Conservation (phyloP, 2,797 vertebrate species). For the Etheostoma perlongum region DNA sequence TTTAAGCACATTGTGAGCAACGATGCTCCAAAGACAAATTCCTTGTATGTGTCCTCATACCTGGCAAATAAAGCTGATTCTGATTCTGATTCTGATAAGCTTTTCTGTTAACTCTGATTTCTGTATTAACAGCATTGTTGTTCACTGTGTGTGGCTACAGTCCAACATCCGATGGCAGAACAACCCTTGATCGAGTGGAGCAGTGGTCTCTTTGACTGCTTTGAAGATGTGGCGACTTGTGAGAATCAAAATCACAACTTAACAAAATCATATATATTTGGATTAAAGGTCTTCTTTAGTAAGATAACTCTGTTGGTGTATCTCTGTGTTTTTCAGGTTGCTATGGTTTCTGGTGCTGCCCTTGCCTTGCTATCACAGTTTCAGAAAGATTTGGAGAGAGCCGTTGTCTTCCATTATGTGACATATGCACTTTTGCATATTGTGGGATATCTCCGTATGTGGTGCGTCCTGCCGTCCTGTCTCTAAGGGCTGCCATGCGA, state of each 20-base stretch:
- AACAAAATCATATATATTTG: background rate
- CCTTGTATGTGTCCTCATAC: too few relatives aligned
- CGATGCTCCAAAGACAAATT: too few relatives aligned
- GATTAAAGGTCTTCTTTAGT: background rate
- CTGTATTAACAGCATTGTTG: background rate
- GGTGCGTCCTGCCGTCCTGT: conserved; percentile 47
- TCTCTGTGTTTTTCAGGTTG: conserved; percentile 48
- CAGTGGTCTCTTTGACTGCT: conserved; percentile 58
- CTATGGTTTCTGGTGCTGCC: conserved; percentile 75
- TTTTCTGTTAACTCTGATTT: background rate
- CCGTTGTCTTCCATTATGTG: conserved; percentile 64
- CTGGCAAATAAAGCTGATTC: too few relatives aligned
- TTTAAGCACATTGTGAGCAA: too few relatives aligned
- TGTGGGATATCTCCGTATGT: conserved; percentile 34
- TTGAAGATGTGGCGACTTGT: conserved; percentile 43
- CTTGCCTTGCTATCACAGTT: conserved; percentile 68
- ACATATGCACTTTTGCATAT: conserved; percentile 7
- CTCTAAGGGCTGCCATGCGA: conserved; percentile 46
- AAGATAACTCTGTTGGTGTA: background rate
- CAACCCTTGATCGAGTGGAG: conserved; percentile 16
- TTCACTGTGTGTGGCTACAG: background rate
- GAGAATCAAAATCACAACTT: conserved; percentile 14
- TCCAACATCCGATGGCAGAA: background rate
- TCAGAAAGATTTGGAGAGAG: conserved; percentile 57
- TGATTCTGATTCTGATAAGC: too few relatives aligned